phyloP scores from a whole-genome alignment of 2,797 vertebrate species.

The Dryobates pubescens region DNA sequence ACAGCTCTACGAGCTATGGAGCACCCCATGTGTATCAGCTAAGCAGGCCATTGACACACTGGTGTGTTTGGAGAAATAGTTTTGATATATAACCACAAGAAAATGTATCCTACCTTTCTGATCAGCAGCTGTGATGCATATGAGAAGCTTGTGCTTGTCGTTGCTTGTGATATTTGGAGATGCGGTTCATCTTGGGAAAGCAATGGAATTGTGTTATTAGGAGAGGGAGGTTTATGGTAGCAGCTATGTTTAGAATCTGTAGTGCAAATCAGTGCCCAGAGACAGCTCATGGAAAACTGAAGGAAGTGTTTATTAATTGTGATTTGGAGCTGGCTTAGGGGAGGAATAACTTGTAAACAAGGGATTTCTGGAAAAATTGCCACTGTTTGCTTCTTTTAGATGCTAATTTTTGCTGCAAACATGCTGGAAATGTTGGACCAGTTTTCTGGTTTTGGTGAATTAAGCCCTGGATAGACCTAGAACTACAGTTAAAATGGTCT shows the following conservation, averaged over 20 bases:
- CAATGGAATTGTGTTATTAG: background rate
- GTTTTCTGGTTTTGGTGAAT: background rate
- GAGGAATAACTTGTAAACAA: background rate
- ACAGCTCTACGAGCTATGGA: background rate
- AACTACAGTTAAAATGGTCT: background rate
- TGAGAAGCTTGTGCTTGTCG: background rate
- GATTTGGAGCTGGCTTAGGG: background rate
- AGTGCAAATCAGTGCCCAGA: background rate
- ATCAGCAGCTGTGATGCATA: background rate
- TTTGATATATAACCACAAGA: background rate
- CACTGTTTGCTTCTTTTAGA: background rate
- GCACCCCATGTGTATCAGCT: background rate
- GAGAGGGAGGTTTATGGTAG: background rate
- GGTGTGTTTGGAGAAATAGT: background rate
- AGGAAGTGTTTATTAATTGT: background rate
- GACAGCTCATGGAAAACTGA: background rate
- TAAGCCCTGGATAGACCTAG: background rate
- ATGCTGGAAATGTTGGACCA: background rate
- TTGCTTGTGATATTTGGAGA: background rate
- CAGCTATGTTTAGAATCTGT: background rate
- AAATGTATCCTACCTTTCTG: background rate
- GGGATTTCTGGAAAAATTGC: background rate
- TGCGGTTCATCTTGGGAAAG: background rate
- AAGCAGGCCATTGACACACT: rapidly evolving
- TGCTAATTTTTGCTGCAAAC: background rate